Evolutionary conservation across 2,113 vertebrate genomes (phyloP), one percentile per base, ranked within the genome.

Genomic region (Odontesthes bonariensis): DNA sequence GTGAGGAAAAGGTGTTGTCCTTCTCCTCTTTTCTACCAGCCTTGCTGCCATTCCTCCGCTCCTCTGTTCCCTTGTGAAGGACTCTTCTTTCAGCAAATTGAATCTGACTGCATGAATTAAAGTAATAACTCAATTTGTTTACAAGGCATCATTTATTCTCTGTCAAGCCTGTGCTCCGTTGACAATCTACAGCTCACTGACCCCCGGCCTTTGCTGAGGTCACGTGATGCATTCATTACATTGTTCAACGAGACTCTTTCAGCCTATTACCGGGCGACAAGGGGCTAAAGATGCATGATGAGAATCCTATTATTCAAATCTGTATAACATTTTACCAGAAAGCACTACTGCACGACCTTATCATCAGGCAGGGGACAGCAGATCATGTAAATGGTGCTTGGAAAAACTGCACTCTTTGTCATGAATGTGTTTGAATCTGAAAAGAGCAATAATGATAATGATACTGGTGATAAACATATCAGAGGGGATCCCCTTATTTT

Each of bases 51-150:
- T 68, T 87, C 77, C 69, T 83, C 64, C 8, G 13, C 73, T 86
- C 75, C 60, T 73, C 68, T n/a, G 71, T 58, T 88, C 83, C 84
- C 89, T 35, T 6, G 77, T 78, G 87, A 88, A 91, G 87, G 91
- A 86, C 86, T 90, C 74, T 19, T 88, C 82, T 86, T 70, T 60
- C 44, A 14, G 75, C 75, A 92, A 94, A 95, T 94, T 68, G 56
- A 91, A 94, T 95, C 91, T 94, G 88, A 84, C 86, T 86, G 91
- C 92, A 91, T 93, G 91, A 95, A 94, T 95, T 93, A 94, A 93
- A 92, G 89, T 89, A 89, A 92, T 93, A 93, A 94, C 68, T 87
- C 86, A 92, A 93, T 95, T 95, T 94, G 91, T 93, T 92, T 94
- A 92, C 92, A 89, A 88, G 89, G 84, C 89, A 71, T 94, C 86